Conservation (phyloP, 1,140 invertebrate genomes). For the Drosophila cardini region DNA sequence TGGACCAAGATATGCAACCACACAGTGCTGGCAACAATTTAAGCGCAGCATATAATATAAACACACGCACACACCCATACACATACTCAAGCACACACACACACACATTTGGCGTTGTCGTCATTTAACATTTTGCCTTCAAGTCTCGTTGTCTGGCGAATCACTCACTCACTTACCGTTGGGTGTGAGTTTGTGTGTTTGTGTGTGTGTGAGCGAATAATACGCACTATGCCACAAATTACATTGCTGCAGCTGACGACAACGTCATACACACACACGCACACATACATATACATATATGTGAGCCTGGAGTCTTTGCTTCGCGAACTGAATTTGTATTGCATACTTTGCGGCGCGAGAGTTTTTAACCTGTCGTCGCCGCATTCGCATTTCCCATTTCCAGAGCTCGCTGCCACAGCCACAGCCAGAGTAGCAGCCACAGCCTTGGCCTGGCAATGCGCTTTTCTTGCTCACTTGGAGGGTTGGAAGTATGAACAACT, state of each 20-base stretch:
- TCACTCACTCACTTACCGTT: conserved; percentile 79
- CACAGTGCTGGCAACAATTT: conserved; percentile 34
- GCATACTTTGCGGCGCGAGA: conserved; percentile 64
- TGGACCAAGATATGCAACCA: conserved; percentile 33
- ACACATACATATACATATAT: conserved; percentile 14
- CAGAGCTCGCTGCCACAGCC: neutral
- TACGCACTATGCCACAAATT: conserved; percentile 65
- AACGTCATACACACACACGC: conserved; percentile 21
- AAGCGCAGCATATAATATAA: conserved; percentile 38
- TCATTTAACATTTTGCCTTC: conserved; percentile 82
- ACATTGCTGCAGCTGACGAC: conserved; percentile 64
- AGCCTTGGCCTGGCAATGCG: conserved; percentile 34
- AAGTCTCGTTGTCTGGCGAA: conserved; percentile 74
- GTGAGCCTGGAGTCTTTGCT: conserved; percentile 47
- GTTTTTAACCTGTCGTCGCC: conserved; percentile 67
- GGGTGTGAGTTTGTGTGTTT: conserved; percentile 16
- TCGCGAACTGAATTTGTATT: conserved; percentile 57
- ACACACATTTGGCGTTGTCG: conserved; percentile 36
- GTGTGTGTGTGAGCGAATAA: conserved; percentile 29
- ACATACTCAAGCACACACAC: conserved; percentile 7
- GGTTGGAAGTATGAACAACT: conserved; percentile 7
- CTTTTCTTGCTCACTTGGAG: conserved; percentile 25
- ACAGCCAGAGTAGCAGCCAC: neutral
- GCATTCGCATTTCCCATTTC: conserved; percentile 9
- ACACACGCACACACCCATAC: conserved; percentile 11